A percentile compares a stretch with the other conserved stretches of the same genome.
phyloP scores from a whole-genome alignment of 2,113 vertebrate genomes.

The Xenopus laevis region DNA sequence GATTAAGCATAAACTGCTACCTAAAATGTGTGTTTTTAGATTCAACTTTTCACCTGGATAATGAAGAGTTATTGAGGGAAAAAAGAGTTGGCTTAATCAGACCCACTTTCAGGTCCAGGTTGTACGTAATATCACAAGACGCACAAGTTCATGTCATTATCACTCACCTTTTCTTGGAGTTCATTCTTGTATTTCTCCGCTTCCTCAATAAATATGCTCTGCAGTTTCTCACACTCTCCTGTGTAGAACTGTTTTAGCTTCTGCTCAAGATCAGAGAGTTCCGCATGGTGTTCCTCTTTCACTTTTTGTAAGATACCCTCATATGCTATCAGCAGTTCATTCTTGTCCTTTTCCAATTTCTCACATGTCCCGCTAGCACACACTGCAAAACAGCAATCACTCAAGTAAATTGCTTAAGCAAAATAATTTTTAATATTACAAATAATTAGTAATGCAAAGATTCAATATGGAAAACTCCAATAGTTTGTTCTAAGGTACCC shows the following conservation, averaged over 20 bases:
- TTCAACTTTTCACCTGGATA: no score
- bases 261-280: slow-evolving; percentile 74
- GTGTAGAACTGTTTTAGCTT: slow-evolving; percentile 80
- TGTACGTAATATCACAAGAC: no score
- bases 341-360: slow-evolving; percentile 80
- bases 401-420: no score
- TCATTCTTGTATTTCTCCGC: slow-evolving; percentile 75
- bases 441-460: no score
- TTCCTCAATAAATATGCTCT: slow-evolving; percentile 76
- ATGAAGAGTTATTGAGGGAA: no score
- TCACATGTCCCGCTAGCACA: slow-evolving; percentile 75
- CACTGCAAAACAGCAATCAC: slow-evolving; percentile 59
- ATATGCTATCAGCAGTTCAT: slow-evolving; percentile 72
- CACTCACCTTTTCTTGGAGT: slow-evolving; percentile 78
- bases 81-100: no score
- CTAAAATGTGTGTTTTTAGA: no score
- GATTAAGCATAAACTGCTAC: no score
- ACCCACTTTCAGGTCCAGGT: no score
- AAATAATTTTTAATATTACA: no score
- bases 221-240: slow-evolving; percentile 78
- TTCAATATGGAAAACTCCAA: no score
- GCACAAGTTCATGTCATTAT: neutral
- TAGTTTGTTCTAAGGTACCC: no score
- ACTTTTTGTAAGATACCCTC: slow-evolving; percentile 79
- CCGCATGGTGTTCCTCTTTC: slow-evolving; percentile 79